These are phyloP conservation scores for Lichenostomus cassidix DNA, from an alignment of 2,113 vertebrate species.

Conservation along the genomic window DNA sequence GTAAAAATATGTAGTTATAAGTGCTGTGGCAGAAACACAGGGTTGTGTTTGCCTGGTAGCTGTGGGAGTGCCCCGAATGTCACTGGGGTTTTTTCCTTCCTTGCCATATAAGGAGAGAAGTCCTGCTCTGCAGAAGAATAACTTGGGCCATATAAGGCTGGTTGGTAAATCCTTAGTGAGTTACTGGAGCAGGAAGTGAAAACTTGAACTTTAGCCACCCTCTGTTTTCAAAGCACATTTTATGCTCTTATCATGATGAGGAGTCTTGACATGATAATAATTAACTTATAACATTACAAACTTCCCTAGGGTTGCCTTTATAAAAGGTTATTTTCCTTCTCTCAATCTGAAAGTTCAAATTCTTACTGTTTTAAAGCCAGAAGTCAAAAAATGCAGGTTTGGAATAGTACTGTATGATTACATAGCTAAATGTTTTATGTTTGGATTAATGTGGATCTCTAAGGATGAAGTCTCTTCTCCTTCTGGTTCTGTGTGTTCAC, in stretches of 20 bases:
- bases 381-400: neutral
- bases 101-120: constrained; percentile 84
- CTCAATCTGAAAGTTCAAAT: neutral
- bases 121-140: constrained; percentile 50
- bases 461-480: neutral
- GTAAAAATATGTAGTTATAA: constrained; percentile 26
- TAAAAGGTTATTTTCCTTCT: neutral
- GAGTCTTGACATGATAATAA: constrained; percentile 42
- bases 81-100: constrained; percentile 49
- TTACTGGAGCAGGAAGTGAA: constrained; percentile 61
- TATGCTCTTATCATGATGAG: neutral
- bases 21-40: constrained; percentile 1
- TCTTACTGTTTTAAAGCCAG: neutral
- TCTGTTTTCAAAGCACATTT: neutral
- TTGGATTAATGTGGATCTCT: neutral
- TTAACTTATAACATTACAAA: constrained; percentile 17
- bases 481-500: neutral
- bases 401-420: neutral
- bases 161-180: constrained; percentile 17
- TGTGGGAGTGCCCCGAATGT: constrained; percentile 70
- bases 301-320: neutral
- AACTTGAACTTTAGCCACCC: constrained; percentile 58
- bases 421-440: neutral
- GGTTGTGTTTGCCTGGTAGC: constrained; percentile 52
- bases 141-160: constrained; percentile 58